Evolutionary conservation across 2,888 invertebrate species (phyloP), one percentile per base, ranked within the genome.

Genomic region (Volucella zonaria): DNA sequence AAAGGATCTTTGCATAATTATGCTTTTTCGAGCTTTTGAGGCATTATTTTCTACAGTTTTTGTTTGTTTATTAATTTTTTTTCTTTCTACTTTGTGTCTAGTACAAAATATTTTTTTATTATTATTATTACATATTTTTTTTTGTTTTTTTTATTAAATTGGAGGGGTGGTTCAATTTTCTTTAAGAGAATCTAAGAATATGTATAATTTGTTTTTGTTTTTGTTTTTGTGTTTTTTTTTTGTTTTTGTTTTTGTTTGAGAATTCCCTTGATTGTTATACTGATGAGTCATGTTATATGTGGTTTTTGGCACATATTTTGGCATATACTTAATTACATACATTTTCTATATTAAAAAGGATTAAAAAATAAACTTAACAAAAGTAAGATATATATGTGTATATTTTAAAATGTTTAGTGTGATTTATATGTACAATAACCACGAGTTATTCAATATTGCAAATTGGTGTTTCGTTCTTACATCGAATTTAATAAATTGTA

Each of bases 251-350:
- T 47, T 31, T 43, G 74, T 79, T 74, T 59, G 49, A 66, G 74
- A 74, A 70, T 82, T 86, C 82, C 76, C 82, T 86, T 86, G 83
- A 78, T 78, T 77, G 75, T 85, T 86, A 86, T 79, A 49, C 58
- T 86, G 80, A 82, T 81, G 78, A 67, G 82, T 87, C 87, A 71
- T 87, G 87, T 87, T 86, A 77, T 78, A 62, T 80, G 61, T 71
- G 66, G 38, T 86, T 80, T 87, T 86, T 87, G 77, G 79, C 86
- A 87, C 86, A 83, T 86, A 80, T 76, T 82, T 86, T 82, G 83
- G 83, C 80, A 71, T 75, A 80, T 61, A 75, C 45, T 79, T 75
- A 70, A 75, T 15, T 79, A 77, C 54, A 73, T 62, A 64, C 59
- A 61, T 61, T 47, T 10, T 75, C 11, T 62, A 70, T 47, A 51